These are phyloP conservation scores for Sigmodon hispidus DNA, from an alignment of 2,113 vertebrate genomes.

Conservation along the genomic window DNA sequence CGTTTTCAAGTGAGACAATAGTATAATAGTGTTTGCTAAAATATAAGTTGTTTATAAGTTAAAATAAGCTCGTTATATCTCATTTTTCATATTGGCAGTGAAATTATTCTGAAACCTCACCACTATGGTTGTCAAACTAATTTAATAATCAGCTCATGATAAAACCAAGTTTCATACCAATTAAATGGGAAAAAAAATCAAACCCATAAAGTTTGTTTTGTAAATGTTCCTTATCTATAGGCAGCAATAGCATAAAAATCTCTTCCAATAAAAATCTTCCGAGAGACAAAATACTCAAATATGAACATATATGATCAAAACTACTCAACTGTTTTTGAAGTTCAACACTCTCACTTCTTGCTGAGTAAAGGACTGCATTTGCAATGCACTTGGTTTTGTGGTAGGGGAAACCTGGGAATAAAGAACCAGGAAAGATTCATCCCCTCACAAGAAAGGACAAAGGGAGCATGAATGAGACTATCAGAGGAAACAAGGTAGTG, in stretches of 20 bases:
- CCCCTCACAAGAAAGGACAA: background rate
- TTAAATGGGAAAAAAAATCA: background rate
- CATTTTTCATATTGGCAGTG: background rate
- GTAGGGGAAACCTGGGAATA: background rate
- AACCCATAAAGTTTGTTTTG: background rate
- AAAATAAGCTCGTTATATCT: slow-evolving; percentile 12
- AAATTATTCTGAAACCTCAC: background rate
- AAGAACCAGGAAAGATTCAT: background rate
- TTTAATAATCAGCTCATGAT: background rate
- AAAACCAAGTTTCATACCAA: background rate
- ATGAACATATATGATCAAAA: background rate
- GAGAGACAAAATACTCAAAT: background rate
- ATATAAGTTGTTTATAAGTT: background rate
- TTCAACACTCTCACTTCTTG: background rate
- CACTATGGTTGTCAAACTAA: background rate
- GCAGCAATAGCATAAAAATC: background rate
- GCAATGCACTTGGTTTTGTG: background rate
- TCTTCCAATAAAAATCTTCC: background rate
- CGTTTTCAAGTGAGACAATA: slow-evolving; percentile 10
- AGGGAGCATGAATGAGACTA: background rate
- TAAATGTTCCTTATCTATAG: background rate
- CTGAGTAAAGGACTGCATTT: background rate
- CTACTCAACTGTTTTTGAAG: slow-evolving; percentile 15
- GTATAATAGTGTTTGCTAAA: background rate
- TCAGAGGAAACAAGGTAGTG: no score